Evolutionary conservation across 1,140 invertebrate species (phyloP), one percentile per base, ranked within the genome.

Genomic region (Scaptodrosophila lebanonensis): DNA sequence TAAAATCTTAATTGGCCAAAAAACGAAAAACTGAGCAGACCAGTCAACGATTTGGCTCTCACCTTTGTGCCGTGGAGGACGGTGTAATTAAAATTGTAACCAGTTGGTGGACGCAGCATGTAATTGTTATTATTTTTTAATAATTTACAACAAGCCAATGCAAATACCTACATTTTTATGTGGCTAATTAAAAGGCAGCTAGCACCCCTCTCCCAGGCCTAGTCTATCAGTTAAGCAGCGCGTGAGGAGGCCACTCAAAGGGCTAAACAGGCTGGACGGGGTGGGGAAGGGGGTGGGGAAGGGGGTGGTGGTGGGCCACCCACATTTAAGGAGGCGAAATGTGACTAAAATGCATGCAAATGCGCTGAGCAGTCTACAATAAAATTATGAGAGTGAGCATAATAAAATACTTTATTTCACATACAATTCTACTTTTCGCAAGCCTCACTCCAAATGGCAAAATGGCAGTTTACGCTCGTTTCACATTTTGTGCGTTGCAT

Each of bases 401-500:
- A 64, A 64, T 66, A 32, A 54, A 61, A 66, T 66, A 62, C 52
- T 65, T 71, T 63, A 52, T 70, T 63, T 49, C 43, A 52, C 29
- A 67, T 64, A 67, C 64, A 59, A 51, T 73, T 79, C 49, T 59
- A 58, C 49, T 72, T 47, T 65, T 53, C 8, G n/a, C n/a, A n/a
- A n/a, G n/a, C n/a, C n/a, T n/a, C 27, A 29, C 27, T 72, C 53
- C 58, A 72, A 79, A 79, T 68, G 49, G 68, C 61, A 70, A 82
- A 79, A 79, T 79, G 75, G 75, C 69, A 66, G 66, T 82, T 79
- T 82, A 82, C 76, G 75, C 75, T 79, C 47, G 50, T 60, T 75
- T 82, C 56, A 59, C 76, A 82, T 79, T 75, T 79, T 79, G 73
- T 79, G 49, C 27, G 53, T 56, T 64, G 47, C 38, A 33, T 22